phyloP scores from a whole-genome alignment of 2,113 vertebrate species.

The Scatophagus argus region DNA sequence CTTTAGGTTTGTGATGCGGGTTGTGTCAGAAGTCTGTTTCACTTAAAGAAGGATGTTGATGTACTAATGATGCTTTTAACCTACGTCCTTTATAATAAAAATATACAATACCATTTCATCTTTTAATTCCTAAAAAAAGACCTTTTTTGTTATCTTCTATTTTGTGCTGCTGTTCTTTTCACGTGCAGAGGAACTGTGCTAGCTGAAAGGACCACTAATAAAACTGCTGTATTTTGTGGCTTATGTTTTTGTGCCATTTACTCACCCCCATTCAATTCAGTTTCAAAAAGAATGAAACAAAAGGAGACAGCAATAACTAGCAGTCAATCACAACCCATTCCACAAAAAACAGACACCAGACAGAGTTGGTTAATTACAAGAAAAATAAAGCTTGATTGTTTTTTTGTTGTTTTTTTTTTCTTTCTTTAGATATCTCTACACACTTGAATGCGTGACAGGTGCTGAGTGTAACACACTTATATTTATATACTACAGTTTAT shows the following conservation, averaged over 20 bases:
- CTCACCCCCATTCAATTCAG: not conserved
- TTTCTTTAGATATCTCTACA: not conserved
- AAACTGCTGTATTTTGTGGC: not conserved
- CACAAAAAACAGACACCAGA: not conserved
- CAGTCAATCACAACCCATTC: not conserved
- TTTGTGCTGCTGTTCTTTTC: not conserved
- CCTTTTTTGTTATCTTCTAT: too few species aligned
- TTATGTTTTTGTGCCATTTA: not conserved
- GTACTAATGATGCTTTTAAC: conserved; percentile 3
- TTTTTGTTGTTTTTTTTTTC: too few species aligned
- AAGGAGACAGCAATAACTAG: not conserved
- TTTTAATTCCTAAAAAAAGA: not conserved
- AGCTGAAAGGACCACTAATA: not conserved
- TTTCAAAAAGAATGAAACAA: too few species aligned
- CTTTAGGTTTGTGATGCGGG: conserved; percentile 58
- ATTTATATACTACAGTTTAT: too few species aligned
- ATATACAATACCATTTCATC: conserved; percentile 9
- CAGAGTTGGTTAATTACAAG: not conserved
- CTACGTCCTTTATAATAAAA: conserved; percentile 9
- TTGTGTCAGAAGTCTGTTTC: conserved; percentile 26
- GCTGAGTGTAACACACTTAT: too few species aligned
- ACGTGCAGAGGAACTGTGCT: not conserved
- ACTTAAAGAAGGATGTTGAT: conserved; percentile 36
- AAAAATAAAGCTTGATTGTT: not conserved
- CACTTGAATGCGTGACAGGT: not conserved